phyloP scores from a whole-genome alignment of 2,888 invertebrate genomes.

The Serripes groenlandicus region DNA sequence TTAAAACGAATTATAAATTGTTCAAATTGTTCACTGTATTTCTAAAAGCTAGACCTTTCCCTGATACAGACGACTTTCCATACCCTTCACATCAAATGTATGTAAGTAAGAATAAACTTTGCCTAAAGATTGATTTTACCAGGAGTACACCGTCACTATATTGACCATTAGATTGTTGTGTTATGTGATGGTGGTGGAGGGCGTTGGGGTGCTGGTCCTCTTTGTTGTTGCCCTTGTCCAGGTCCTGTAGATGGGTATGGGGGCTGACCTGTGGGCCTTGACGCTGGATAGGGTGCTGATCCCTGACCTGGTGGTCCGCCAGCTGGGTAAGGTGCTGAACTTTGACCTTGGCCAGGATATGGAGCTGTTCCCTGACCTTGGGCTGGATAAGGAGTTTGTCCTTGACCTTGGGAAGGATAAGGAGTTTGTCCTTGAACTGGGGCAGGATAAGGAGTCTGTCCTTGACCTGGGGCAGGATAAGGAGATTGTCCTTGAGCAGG shows the following conservation, averaged over 20 bases:
- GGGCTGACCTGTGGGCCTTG: not conserved
- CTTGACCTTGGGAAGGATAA: conserved; percentile 3
- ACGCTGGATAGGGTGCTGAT: conserved; percentile 37
- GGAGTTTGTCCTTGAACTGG: not conserved
- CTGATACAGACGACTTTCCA: too few species aligned
- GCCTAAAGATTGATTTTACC: too few species aligned
- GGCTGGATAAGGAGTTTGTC: not conserved
- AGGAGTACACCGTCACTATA: too few species aligned
- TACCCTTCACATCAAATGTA: too few species aligned
- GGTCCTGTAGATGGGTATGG: not conserved
- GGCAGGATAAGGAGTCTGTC: conserved; percentile 26
- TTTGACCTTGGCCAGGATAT: conserved; percentile 20
- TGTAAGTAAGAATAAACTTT: too few species aligned
- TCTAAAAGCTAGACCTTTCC: too few species aligned
- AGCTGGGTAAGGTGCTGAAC: conserved; percentile 35
- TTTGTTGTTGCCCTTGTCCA: not conserved
- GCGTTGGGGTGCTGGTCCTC: conserved; percentile 18
- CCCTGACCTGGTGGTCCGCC: conserved; percentile 25
- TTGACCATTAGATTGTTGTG: not conserved
- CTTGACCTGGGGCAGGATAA: conserved; percentile 10
- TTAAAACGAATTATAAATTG: too few species aligned
- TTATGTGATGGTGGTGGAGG: conserved; percentile 20
- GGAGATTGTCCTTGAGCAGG: conserved; percentile 13
- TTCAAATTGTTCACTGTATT: too few species aligned
- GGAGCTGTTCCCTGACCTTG: conserved; percentile 17